phyloP scores from a whole-genome alignment of 2,113 vertebrate species.

The Cynopterus brachyotis region DNA sequence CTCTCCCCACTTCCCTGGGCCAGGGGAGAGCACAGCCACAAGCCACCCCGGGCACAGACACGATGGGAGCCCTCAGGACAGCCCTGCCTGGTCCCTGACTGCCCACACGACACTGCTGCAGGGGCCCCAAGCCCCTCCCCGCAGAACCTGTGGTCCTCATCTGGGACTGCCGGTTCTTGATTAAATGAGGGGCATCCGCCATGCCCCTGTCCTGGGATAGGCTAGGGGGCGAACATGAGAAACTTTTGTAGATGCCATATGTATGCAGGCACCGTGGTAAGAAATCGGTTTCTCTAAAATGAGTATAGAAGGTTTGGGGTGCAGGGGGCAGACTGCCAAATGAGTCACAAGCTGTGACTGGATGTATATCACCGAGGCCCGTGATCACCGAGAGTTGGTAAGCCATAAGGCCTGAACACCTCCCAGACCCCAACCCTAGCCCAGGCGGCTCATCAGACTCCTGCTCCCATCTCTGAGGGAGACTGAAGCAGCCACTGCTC shows the following conservation, averaged over 20 bases:
- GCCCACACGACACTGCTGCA: accelerated
- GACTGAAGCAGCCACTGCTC: background rate
- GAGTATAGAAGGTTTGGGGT: too few species aligned
- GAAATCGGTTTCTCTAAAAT: background rate
- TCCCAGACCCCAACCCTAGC: background rate
- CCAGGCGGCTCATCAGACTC: background rate
- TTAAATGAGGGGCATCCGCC: background rate
- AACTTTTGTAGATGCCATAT: background rate
- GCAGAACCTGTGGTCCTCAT: background rate
- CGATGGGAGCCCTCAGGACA: background rate
- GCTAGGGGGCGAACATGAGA: background rate
- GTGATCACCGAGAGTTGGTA: background rate
- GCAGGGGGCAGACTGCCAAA: background rate
- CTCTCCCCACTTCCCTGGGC: background rate
- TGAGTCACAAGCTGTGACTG: too few species aligned
- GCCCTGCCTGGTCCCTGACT: background rate
- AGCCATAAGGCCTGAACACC: background rate
- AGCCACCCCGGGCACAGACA: background rate
- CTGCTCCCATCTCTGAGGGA: background rate
- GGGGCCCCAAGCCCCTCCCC: accelerated
- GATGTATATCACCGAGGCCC: background rate
- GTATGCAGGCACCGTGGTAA: accelerated
- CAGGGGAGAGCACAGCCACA: background rate
- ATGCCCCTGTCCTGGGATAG: accelerated
- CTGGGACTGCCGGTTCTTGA: background rate